These are phyloP conservation scores for Neomorphus geoffroyi DNA, from an alignment of 2,797 vertebrate genomes.

Conservation along the genomic window DNA sequence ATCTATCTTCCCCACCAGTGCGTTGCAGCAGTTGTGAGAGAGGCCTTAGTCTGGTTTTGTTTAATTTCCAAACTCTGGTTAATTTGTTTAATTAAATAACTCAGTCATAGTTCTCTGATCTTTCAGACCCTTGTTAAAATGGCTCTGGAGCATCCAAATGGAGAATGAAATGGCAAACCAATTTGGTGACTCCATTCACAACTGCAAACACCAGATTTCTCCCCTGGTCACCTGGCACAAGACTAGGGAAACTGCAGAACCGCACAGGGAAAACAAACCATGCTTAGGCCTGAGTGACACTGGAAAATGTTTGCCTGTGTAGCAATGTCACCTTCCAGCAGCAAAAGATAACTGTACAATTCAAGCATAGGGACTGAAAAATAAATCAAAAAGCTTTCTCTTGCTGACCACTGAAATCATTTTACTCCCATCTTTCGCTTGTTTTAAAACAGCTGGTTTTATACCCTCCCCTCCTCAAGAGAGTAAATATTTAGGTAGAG, in stretches of 20 bases:
- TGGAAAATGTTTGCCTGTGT: neutral
- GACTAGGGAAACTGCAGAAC: neutral
- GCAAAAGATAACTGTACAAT: neutral
- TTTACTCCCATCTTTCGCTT: neutral
- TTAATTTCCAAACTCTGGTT: neutral
- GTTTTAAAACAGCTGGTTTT: neutral
- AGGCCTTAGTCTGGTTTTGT: neutral
- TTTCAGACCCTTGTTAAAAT: neutral
- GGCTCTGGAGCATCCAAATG: accelerated
- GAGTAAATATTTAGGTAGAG: neutral
- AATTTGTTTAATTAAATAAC: neutral
- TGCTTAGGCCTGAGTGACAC: neutral
- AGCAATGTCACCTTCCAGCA: neutral
- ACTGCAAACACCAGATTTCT: neutral
- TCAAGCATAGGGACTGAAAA: neutral
- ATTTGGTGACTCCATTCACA: neutral
- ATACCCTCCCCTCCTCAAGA: accelerated
- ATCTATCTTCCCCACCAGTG: neutral
- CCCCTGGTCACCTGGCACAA: neutral
- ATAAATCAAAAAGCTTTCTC: neutral
- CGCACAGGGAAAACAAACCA: neutral
- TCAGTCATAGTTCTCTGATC: neutral
- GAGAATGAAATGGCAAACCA: neutral
- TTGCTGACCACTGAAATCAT: neutral
- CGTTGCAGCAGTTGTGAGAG: accelerated